Percentiles rank a stretch among this genome's conserved stretches.
Conservation (phyloP, 2,888 invertebrate genomes). For the Toxonevra muliebris region DNA sequence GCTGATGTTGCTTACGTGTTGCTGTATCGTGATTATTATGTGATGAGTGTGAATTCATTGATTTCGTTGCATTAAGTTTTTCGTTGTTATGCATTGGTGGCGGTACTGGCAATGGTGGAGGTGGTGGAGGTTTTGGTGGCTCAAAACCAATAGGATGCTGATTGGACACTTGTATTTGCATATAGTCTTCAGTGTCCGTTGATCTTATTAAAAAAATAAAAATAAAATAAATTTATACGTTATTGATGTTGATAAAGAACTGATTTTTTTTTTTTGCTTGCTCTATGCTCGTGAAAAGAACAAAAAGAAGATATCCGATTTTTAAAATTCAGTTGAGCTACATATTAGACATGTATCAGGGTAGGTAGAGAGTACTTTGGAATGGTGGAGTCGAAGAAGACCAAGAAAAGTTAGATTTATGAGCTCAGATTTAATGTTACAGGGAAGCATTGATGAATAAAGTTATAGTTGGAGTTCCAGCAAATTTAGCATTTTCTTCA, state of each 20-base stretch:
- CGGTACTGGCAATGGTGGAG: constrained; percentile 69
- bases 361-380: background rate
- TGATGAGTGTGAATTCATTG: constrained; percentile 50
- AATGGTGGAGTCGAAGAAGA: background rate
- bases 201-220: constrained; percentile 50
- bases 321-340: too few relatives aligned
- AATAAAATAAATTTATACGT: background rate
- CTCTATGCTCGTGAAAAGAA: too few relatives aligned
- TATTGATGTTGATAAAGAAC: too few relatives aligned
- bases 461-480: too few relatives aligned
- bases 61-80: constrained; percentile 43
- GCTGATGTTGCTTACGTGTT: constrained; percentile 73
- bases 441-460: too few relatives aligned
- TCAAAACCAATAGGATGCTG: constrained; percentile 55
- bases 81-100: constrained; percentile 43
- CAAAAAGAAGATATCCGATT: too few relatives aligned
- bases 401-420: too few relatives aligned
- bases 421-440: too few relatives aligned
- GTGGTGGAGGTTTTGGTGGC: constrained; percentile 63
- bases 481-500: too few relatives aligned
- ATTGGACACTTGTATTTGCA: constrained; percentile 70
- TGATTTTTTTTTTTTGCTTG: too few relatives aligned
- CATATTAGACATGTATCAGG: too few relatives aligned
- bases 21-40: constrained; percentile 62
- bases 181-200: constrained; percentile 66